phyloP scores from a whole-genome alignment of 2,888 invertebrate genomes.

The Aphodius granarius region DNA sequence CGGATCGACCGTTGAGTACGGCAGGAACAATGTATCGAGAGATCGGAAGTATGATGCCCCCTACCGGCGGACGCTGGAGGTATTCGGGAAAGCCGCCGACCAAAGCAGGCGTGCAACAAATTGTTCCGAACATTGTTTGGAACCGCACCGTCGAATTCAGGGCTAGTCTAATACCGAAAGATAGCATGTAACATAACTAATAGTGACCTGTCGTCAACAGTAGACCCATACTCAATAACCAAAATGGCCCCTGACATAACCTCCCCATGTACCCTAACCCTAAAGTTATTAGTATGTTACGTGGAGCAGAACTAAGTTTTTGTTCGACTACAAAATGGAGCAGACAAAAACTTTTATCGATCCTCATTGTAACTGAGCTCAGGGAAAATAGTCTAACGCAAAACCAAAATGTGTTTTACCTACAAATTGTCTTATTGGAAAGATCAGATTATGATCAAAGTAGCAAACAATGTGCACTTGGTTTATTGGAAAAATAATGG shows the following conservation, averaged over 20 bases:
- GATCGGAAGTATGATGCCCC: neutral
- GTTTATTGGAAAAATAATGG: no score
- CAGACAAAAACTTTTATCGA: neutral
- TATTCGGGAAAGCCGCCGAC: neutral
- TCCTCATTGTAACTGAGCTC: neutral
- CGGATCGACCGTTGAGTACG: neutral
- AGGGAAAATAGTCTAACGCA: neutral
- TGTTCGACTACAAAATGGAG: neutral
- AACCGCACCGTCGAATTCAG: slow-evolving; percentile 2
- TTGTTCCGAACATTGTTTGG: slow-evolving; percentile 11
- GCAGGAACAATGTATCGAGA: neutral
- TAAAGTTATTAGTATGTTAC: neutral
- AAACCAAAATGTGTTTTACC: no score
- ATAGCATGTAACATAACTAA: slow-evolving; percentile 1
- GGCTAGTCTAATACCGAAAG: neutral
- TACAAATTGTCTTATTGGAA: no score
- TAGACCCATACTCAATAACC: slow-evolving; percentile 5
- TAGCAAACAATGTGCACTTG: no score
- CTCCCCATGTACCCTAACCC: neutral
- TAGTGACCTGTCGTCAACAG: slow-evolving; percentile 9
- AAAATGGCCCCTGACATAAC: neutral
- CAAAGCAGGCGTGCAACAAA: slow-evolving; percentile 5
- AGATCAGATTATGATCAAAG: no score
- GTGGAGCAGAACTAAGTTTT: neutral
- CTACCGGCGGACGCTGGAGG: neutral